Evolutionary conservation across 2,888 invertebrate species (phyloP).

Genomic region (Mythimna ferrago): DNA sequence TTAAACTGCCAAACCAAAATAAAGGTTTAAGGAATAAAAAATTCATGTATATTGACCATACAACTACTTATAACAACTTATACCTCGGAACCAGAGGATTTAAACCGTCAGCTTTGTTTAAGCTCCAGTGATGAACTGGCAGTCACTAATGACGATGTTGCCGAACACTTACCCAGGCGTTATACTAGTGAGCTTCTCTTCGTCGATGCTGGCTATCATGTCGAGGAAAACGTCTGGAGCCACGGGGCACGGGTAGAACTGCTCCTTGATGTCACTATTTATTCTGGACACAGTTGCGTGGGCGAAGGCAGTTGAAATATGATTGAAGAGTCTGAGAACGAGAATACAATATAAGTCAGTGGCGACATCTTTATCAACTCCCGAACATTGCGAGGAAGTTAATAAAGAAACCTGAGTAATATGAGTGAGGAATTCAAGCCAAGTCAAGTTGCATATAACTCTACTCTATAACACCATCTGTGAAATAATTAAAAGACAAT

Average conservation of each 20-base stretch:
- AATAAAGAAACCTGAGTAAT: too few relatives aligned
- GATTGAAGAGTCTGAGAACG: slow-evolving; percentile 65
- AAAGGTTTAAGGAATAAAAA: not conserved
- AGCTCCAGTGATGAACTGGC: not conserved
- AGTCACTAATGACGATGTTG: not conserved
- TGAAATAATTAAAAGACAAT: too few relatives aligned
- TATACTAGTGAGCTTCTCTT: slow-evolving; percentile 53
- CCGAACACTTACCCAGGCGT: slow-evolving; percentile 33
- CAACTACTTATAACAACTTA: not conserved
- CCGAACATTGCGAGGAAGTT: too few relatives aligned
- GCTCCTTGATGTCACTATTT: slow-evolving; percentile 52
- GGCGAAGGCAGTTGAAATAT: slow-evolving; percentile 75
- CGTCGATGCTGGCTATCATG: slow-evolving; percentile 59
- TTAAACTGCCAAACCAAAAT: slow-evolving; percentile 73
- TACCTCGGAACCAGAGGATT: not conserved
- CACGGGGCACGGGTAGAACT: slow-evolving; percentile 62
- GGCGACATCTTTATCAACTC: not conserved
- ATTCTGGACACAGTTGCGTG: slow-evolving; percentile 78
- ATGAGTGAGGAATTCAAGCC: too few relatives aligned
- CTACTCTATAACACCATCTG: too few relatives aligned
- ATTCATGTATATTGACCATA: not conserved
- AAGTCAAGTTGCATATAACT: too few relatives aligned
- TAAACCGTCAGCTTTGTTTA: too few relatives aligned
- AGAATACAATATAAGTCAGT: not conserved
- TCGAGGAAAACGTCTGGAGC: slow-evolving; percentile 61